phyloP scores from a whole-genome alignment of 2,113 vertebrate species.

The Eptatretus burgeri region DNA sequence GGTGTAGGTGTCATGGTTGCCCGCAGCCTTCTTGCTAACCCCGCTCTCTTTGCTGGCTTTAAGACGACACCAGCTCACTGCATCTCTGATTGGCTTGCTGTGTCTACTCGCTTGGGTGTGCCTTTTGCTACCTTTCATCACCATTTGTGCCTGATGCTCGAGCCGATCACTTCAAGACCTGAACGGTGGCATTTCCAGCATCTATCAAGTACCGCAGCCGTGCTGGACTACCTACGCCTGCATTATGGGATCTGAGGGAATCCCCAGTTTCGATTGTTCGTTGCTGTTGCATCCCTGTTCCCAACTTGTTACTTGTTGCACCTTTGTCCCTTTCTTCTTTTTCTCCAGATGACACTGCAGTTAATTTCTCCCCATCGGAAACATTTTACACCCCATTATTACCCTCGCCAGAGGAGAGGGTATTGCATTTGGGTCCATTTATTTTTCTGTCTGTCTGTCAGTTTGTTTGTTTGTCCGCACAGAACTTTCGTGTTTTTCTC shows the following conservation, averaged over 20 bases:
- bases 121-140: slow-evolving; percentile 80
- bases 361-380: no score
- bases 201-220: slow-evolving; percentile 62
- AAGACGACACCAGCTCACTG: slow-evolving; percentile 62
- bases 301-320: no score
- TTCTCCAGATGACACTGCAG: no score
- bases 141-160: slow-evolving; percentile 92
- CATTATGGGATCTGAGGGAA: slow-evolving; percentile 25
- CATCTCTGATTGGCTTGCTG: slow-evolving; percentile 76
- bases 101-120: slow-evolving; percentile 51
- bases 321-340: no score
- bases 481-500: no score
- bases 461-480: no score
- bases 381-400: no score
- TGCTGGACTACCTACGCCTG: slow-evolving; percentile 53
- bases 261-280: neutral
- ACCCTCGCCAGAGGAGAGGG: no score
- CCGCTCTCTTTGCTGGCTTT: slow-evolving; percentile 68
- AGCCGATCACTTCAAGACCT: slow-evolving; percentile 58
- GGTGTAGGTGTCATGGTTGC: slow-evolving; percentile 60
- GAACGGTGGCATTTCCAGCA: slow-evolving; percentile 68
- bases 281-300: no score
- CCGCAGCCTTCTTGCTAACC: slow-evolving; percentile 60
- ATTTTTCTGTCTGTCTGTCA: no score
- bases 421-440: no score